Evolutionary conservation across 1,140 invertebrate species (phyloP).

Genomic region (Nephotettix cincticeps): DNA sequence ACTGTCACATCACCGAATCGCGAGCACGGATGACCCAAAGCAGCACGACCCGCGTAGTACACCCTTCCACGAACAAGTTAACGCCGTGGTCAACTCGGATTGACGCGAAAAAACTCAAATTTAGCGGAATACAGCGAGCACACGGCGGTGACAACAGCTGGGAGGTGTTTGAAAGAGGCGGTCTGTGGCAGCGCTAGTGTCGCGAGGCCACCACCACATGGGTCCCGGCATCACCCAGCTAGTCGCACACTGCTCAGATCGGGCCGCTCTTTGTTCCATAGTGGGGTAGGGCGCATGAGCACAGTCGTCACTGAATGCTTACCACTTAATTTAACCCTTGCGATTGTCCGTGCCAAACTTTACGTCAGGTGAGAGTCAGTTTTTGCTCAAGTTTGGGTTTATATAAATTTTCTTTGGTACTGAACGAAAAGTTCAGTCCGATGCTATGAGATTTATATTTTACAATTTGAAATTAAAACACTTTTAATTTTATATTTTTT

Average conservation of each 20-base stretch:
- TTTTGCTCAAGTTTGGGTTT: too few relatives aligned
- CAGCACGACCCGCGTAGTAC: background rate
- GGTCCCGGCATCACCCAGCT: constrained; percentile 14
- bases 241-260: constrained; percentile 7
- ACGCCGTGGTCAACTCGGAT: background rate
- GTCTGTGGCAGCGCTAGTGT: background rate
- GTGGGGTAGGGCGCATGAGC: constrained; percentile 13
- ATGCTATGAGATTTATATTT: too few relatives aligned
- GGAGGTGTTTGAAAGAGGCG: background rate
- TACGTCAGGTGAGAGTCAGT: too few relatives aligned
- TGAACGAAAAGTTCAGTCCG: too few relatives aligned
- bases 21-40: background rate
- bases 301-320: too few relatives aligned
- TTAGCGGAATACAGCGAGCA: background rate
- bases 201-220: background rate
- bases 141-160: background rate
- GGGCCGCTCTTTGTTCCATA: background rate
- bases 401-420: too few relatives aligned
- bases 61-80: background rate
- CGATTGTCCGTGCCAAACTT: too few relatives aligned
- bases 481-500: too few relatives aligned
- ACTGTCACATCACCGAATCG: background rate
- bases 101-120: background rate
- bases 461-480: too few relatives aligned
- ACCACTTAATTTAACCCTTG: too few relatives aligned